phyloP scores from a whole-genome alignment of 1,140 invertebrate genomes.

The Habropoda laboriosa region DNA sequence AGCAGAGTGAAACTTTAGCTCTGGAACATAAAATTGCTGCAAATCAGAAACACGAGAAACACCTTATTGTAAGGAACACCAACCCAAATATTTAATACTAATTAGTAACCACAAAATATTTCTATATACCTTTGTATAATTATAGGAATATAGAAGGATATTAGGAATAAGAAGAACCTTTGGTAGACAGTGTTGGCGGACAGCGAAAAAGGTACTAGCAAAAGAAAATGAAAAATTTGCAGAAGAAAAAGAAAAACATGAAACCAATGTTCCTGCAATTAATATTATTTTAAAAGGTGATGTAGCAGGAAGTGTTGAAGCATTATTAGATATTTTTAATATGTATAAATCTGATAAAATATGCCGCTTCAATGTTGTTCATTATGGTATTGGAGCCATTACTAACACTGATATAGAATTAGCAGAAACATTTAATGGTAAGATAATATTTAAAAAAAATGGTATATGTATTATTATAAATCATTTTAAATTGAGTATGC shows the following conservation, averaged over 20 bases:
- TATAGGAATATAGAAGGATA: conserved; percentile 85
- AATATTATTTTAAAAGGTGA: conserved; percentile 88
- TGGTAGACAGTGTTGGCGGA: too few species aligned
- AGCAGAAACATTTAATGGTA: conserved; percentile 91
- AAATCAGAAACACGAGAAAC: conserved; percentile 81
- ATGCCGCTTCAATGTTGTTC: conserved; percentile 92
- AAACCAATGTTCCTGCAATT: conserved; percentile 82
- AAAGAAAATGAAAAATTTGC: rapidly evolving
- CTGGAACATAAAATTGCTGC: conserved; percentile 84
- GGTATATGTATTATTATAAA: conserved; percentile 6
- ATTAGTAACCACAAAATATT: not conserved
- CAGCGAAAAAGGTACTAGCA: conserved; percentile 74
- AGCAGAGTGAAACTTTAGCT: conserved; percentile 84
- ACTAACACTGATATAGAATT: conserved; percentile 93
- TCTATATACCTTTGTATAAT: conserved; percentile 33
- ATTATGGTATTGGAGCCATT: conserved; percentile 94
- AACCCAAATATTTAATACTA: not conserved
- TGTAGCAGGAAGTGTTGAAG: conserved; percentile 95
- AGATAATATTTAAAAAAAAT: conserved; percentile 1
- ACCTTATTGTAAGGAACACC: conserved; percentile 23
- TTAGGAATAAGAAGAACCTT: conserved; percentile 85
- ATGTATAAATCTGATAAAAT: conserved; percentile 89
- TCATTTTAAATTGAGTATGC: conserved; percentile 50
- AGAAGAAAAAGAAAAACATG: conserved; percentile 74
- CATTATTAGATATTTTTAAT: conserved; percentile 94